These are phyloP conservation scores for Drosophila prosaltans DNA, from an alignment of 1,140 invertebrate species.

Conservation along the genomic window DNA sequence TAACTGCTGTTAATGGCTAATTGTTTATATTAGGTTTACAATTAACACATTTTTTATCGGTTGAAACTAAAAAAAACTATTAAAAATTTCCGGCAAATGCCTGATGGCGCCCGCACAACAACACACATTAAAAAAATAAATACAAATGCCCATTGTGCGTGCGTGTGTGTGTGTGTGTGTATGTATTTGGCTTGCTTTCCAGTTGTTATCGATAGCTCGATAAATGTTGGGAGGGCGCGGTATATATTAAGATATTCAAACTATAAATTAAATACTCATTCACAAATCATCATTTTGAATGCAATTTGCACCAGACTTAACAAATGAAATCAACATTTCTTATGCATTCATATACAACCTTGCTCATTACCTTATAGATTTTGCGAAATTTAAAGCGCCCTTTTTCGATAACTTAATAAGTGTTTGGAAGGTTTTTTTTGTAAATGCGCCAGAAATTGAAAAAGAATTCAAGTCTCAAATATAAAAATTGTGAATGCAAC, in stretches of 20 bases:
- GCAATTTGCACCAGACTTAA: too few relatives aligned
- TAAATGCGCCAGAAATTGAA: neutral
- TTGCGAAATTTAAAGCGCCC: too few relatives aligned
- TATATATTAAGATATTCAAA: neutral
- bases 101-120: conserved; percentile 10
- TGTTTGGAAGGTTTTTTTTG: too few relatives aligned
- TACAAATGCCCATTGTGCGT: conserved; percentile 7
- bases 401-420: too few relatives aligned
- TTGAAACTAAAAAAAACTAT: neutral
- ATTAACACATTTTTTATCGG: neutral
- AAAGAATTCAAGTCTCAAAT: conserved; percentile 16
- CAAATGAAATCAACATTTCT: too few relatives aligned
- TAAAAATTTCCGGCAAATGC: conserved; percentile 11
- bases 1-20: neutral
- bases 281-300: neutral
- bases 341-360: too few relatives aligned
- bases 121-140: conserved; percentile 14
- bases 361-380: too few relatives aligned
- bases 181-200: conserved; percentile 10
- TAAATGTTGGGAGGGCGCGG: neutral
- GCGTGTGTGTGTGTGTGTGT: conserved; percentile 1
- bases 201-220: neutral
- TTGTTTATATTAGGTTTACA: neutral
- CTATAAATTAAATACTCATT: neutral
- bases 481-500: conserved; percentile 82